Evolutionary conservation across 2,888 invertebrate genomes (phyloP).

Genomic region (Eupithecia tripunctaria): DNA sequence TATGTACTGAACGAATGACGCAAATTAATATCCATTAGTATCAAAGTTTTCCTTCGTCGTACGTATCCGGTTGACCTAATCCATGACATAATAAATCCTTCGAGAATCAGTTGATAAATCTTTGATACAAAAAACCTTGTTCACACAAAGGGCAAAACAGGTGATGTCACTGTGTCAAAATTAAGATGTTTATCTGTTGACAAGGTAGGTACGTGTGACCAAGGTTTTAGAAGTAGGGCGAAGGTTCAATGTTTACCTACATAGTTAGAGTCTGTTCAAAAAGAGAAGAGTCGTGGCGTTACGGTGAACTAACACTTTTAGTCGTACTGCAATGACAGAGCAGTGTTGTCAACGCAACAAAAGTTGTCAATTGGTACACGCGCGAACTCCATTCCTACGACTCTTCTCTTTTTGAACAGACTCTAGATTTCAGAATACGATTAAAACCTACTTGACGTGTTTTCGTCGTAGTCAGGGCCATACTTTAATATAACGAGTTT

Average conservation of each 20-base stretch:
- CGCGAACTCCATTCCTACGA: too few relatives aligned
- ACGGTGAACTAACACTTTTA: too few relatives aligned
- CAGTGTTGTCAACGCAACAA: too few relatives aligned
- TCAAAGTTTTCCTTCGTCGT: neutral
- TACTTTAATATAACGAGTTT: too few relatives aligned
- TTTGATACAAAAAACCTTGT: slow-evolving; percentile 54
- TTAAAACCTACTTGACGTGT: too few relatives aligned
- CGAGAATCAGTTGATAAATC: slow-evolving; percentile 46
- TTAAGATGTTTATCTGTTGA: slow-evolving; percentile 40
- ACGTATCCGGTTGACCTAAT: slow-evolving; percentile 11
- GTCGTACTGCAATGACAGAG: too few relatives aligned
- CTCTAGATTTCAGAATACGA: too few relatives aligned
- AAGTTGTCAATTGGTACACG: too few relatives aligned
- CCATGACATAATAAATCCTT: slow-evolving; percentile 49
- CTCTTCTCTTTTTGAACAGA: too few relatives aligned
- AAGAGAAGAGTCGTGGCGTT: too few relatives aligned
- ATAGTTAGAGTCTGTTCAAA: too few relatives aligned
- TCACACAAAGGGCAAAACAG: slow-evolving; percentile 63
- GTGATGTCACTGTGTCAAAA: slow-evolving; percentile 51
- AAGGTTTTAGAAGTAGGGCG: slow-evolving; percentile 32
- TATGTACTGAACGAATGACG: neutral
- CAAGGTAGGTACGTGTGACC: slow-evolving; percentile 26
- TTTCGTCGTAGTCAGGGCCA: too few relatives aligned
- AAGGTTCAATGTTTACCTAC: neutral
- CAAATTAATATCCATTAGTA: neutral